Percentiles rank a stretch among this genome's conserved stretches.
Conservation (phyloP, 2,888 invertebrate species). For the Heliconius erato region DNA sequence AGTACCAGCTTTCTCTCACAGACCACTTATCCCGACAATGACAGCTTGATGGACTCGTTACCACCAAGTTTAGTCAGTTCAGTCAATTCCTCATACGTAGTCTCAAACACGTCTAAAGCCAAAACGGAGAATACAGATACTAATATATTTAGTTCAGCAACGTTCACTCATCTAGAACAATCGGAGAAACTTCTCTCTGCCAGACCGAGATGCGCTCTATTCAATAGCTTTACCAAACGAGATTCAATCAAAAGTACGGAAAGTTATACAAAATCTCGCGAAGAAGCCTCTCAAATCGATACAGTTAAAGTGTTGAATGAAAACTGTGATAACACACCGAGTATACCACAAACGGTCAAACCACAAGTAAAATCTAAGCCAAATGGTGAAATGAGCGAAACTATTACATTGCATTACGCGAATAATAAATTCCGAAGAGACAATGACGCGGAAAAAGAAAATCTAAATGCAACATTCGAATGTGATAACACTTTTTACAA, state of each 20-base stretch:
- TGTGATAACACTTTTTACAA: conserved; percentile 78
- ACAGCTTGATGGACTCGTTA: conserved; percentile 79
- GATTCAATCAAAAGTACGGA: conserved; percentile 72
- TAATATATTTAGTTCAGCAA: conserved; percentile 78
- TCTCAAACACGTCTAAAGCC: conserved; percentile 68
- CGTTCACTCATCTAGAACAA: conserved; percentile 79
- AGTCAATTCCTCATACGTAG: conserved; percentile 77
- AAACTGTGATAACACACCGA: conserved; percentile 66
- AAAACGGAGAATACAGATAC: conserved; percentile 68
- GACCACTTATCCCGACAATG: conserved; percentile 80
- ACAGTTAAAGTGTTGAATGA: conserved; percentile 74
- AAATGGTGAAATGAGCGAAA: conserved; percentile 71
- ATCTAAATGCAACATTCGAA: conserved; percentile 69
- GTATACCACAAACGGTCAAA: conserved; percentile 53
- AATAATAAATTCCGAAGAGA: conserved; percentile 73
- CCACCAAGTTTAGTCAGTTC: conserved; percentile 81
- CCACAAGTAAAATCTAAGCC: conserved; percentile 64
- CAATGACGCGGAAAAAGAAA: conserved; percentile 79
- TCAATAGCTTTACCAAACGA: conserved; percentile 72
- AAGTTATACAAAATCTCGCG: conserved; percentile 77
- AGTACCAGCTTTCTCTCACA: conserved; percentile 83
- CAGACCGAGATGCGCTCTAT: conserved; percentile 71
- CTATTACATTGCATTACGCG: conserved; percentile 77
- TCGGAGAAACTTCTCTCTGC: conserved; percentile 75
- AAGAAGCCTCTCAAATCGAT: conserved; percentile 78